phyloP scores from a whole-genome alignment of 2,888 invertebrate species.

The Shargacucullia verbasci region DNA sequence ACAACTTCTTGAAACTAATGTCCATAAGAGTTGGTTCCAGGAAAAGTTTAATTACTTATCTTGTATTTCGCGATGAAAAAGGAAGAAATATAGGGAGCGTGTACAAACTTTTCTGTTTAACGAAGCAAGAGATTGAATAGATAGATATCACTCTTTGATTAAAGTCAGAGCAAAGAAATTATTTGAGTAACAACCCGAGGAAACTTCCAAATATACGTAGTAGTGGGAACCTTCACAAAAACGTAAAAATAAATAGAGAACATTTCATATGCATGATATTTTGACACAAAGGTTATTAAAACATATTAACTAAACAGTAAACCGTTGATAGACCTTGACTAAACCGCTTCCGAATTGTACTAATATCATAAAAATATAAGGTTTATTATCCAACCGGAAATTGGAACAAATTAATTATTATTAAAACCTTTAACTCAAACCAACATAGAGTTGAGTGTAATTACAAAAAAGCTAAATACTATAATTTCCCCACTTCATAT shows the following conservation, averaged over 20 bases:
- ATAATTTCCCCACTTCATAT: too few species aligned
- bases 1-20: slow-evolving; percentile 2
- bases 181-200: neutral
- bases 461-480: too few species aligned
- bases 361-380: too few species aligned
- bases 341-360: slow-evolving; percentile 17
- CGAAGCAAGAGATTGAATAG: slow-evolving; percentile 6
- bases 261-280: neutral
- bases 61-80: neutral
- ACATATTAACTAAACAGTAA: too few species aligned
- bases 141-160: neutral
- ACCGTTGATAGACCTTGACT: slow-evolving; percentile 17
- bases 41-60: slow-evolving; percentile 13
- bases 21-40: neutral
- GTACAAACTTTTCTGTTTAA: slow-evolving; percentile 5
- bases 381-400: slow-evolving; percentile 17
- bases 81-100: neutral
- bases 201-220: neutral
- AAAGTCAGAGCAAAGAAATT: slow-evolving; percentile 3
- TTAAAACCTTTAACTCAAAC: too few species aligned
- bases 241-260: neutral
- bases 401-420: slow-evolving; percentile 10
- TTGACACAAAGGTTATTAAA: neutral
- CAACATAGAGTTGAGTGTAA: too few species aligned
- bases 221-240: neutral